Base-by-base conservation (phyloP, 2,888 invertebrate species). In the Mesorhabditis belari region DNA sequence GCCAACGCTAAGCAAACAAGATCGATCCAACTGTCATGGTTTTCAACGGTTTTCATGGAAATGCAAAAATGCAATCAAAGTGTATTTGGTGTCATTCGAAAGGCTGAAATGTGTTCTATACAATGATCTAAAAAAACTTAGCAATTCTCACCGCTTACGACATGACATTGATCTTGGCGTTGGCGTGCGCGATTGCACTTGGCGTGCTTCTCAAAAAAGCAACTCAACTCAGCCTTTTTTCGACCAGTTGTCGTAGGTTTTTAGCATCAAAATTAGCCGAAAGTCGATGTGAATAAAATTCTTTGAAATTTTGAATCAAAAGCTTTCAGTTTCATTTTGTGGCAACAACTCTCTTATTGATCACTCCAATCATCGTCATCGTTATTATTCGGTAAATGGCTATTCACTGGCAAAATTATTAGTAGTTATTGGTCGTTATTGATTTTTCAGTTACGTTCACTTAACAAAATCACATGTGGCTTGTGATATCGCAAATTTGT, bases 321-420 rank as follows among this genome's bases (percentile, higher is more conserved):
- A 26, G 19, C 49, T 57, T 65, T 63, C 62, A 65, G 70, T 66
- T 70, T 25, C 70, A 71, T 50, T 68, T 71, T 55, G 56, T 69
- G 3, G 68, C 70, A 0, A 67, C 68, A 4, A 19, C 67, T 4
- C 60, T 71, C 28, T 57, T 71, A 5, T 65, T 65, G 53, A 65
- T 65, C 24, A 55, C 65, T 49, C 70, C 70, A 0, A 51, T 71
- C 55, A 35, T n/a, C 12, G 44, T 35, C 12, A n/a, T 35, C 44
- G n/a, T 35, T n/a, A 23, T 58, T 25, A 55, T 71, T 55, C 66
- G 67, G 23, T 71, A 69, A 57, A 56, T 60, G 9, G 62, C 62
- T 54, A 59, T 58, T 60, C 62, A 64, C 25, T 21, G 17, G 9
- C 12, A 35, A 35, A 35, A 35, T 35, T 35, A 9, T 35, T 35